A percentile compares a stretch with the other conserved stretches of the same genome.
These are phyloP conservation scores for Allobates femoralis DNA, from an alignment of 2,797 vertebrate species.

Conservation along the genomic window DNA sequence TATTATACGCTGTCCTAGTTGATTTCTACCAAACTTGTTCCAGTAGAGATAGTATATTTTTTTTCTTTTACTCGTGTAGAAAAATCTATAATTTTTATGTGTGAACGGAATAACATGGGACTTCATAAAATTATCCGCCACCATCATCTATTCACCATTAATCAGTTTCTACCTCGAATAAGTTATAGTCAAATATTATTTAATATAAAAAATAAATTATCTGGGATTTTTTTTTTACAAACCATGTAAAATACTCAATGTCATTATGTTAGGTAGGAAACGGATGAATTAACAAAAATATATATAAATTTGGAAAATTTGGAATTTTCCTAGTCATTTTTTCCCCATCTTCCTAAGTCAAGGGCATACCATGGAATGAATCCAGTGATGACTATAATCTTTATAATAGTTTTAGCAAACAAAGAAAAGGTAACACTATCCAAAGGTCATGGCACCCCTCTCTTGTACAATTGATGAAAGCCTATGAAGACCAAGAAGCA, in stretches of 20 bases:
- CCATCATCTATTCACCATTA: not conserved
- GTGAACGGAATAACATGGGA: not conserved
- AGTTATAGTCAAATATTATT: not conserved
- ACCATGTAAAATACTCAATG: too few relatives aligned
- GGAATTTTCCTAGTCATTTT: not conserved
- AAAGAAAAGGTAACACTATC: not conserved
- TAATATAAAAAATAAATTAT: not conserved
- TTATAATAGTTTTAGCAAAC: not conserved
- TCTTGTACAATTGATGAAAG: not conserved
- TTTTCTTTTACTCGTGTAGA: not conserved
- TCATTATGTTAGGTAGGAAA: not conserved
- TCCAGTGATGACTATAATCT: not conserved
- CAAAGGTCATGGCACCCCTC: not conserved
- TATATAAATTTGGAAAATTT: rapidly evolving
- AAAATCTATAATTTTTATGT: constrained; percentile 50
- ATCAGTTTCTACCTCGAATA: not conserved
- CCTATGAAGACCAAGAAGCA: not conserved
- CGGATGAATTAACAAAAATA: not conserved
- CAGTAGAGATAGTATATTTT: constrained; percentile 4
- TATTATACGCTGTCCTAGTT: constrained; percentile 79
- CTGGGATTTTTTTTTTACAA: too few relatives aligned
- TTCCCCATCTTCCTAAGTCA: not conserved
- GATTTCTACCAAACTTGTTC: constrained; percentile 75
- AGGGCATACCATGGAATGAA: not conserved
- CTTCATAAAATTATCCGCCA: constrained; percentile 11